Conservation (phyloP, 2,797 vertebrate species). For the Lithobates sylvaticus region DNA sequence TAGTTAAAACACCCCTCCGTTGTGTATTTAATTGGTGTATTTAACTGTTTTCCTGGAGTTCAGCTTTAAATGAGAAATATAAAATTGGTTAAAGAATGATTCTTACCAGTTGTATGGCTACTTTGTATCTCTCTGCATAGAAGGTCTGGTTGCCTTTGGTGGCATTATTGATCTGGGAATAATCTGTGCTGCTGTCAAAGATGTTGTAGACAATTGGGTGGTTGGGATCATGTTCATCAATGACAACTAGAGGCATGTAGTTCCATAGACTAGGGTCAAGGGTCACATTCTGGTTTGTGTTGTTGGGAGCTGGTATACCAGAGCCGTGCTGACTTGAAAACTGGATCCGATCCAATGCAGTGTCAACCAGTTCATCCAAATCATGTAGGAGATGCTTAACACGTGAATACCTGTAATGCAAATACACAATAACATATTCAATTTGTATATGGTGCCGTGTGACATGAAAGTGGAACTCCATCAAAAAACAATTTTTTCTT, state of each 20-base stretch:
- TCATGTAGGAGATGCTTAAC: conserved; percentile 73
- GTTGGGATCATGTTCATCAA: conserved; percentile 70
- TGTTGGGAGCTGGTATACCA: neutral
- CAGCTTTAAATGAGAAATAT: neutral
- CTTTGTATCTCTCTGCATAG: conserved; percentile 71
- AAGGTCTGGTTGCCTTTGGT: neutral
- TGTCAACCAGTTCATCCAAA: conserved; percentile 77
- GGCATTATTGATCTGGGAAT: neutral
- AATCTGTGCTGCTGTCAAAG: conserved; percentile 64
- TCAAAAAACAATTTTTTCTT: too few relatives aligned
- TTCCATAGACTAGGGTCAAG: conserved; percentile 73
- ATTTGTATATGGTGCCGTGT: neutral
- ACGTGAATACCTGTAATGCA: conserved; percentile 73
- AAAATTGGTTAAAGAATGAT: neutral
- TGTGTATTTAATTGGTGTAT: too few relatives aligned
- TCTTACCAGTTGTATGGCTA: conserved; percentile 80
- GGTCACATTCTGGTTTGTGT: conserved; percentile 34
- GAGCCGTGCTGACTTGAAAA: conserved; percentile 11
- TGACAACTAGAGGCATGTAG: conserved; percentile 79
- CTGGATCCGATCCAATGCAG: conserved; percentile 74
- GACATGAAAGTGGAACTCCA: neutral
- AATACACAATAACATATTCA: neutral
- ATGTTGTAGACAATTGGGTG: conserved; percentile 71
- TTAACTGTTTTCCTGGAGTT: too few relatives aligned
- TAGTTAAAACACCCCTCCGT: too few relatives aligned